These are phyloP conservation scores for Catharus ustulatus DNA, from an alignment of 2,797 vertebrate species.

Conservation along the genomic window DNA sequence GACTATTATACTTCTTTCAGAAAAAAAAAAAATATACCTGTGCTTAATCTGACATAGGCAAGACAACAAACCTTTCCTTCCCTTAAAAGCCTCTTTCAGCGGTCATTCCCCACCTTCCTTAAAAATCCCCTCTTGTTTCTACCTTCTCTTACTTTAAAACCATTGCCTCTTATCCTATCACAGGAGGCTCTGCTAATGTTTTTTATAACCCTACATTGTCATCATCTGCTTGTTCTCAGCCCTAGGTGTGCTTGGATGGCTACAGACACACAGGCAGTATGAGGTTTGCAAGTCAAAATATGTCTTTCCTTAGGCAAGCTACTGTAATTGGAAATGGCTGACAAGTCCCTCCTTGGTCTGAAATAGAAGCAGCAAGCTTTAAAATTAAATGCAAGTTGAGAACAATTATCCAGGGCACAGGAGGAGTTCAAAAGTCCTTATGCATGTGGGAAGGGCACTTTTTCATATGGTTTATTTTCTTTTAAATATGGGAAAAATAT, in stretches of 20 bases:
- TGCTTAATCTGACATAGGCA: background rate
- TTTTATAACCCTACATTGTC: background rate
- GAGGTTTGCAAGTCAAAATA: background rate
- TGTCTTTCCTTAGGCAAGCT: background rate
- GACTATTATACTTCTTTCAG: background rate
- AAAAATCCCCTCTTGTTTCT: background rate
- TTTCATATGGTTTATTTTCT: background rate
- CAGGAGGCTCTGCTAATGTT: background rate
- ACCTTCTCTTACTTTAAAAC: background rate
- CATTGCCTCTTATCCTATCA: background rate
- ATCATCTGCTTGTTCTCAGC: background rate
- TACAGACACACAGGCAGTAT: background rate
- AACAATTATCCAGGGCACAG: background rate
- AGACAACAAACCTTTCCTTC: background rate
- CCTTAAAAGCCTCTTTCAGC: background rate
- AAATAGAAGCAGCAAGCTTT: slow-evolving; percentile 12
- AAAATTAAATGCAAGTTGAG: slow-evolving; percentile 28
- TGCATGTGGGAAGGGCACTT: background rate
- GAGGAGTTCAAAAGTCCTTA: background rate
- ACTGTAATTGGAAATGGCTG: slow-evolving; percentile 10
- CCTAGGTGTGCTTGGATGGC: background rate
- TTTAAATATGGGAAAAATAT: background rate
- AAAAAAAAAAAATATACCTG: background rate
- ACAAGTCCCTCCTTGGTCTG: background rate
- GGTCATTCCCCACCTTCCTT: background rate